Base-by-base conservation (phyloP, 2,888 invertebrate genomes). In the Piscicola geometra region DNA sequence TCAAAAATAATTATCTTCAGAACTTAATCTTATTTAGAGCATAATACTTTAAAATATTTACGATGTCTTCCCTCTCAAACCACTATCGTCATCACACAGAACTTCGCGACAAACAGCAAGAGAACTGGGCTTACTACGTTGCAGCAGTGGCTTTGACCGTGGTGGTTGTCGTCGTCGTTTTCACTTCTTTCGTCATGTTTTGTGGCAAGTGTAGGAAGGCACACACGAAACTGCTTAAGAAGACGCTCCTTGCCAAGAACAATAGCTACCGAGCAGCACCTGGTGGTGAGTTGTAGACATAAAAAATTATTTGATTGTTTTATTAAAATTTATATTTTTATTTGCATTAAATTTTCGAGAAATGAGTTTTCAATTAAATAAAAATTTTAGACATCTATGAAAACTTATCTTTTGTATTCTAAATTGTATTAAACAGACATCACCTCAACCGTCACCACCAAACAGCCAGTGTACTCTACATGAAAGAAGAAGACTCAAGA, bases 201-300 rank as follows among this genome's bases (percentile, higher is more conserved):
- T 66, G 71, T 50, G 60, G 36, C 12, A 71, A 52, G n/a, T 76
- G 76, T 60, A 33, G 47, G 15, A 64, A 60, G 33, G 71, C 66
- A 25, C 76, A 76, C 32, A 64, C 76, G 30, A 76, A 76, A 41
- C 76, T 76, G 33, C 66, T 76, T 1, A 75, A 75, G 60, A 76
- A 70, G 64, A 75, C 76, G 50, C 28, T 75, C 18, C 52, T 73
- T 2, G 68, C 68, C 50, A 76, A 76, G 32, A 76, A 67, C 41
- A 76, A 76, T 35, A 76, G 72, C 50, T 76, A 76, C 50, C 75
- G 68, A 36, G 70, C 76, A n/a, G 68, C 76, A 32, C 76, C 76
- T 1, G 75, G 71, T 69, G 70, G 76, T 76, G 35, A 3, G 72
- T 12, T n/a, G n/a, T n/a, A n/a, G n/a, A n/a, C n/a, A n/a, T n/a